Evolutionary conservation across 2,888 invertebrate species (phyloP), one percentile per base, ranked within the genome.

Genomic region (Sinodicranocentrus sp.): DNA sequence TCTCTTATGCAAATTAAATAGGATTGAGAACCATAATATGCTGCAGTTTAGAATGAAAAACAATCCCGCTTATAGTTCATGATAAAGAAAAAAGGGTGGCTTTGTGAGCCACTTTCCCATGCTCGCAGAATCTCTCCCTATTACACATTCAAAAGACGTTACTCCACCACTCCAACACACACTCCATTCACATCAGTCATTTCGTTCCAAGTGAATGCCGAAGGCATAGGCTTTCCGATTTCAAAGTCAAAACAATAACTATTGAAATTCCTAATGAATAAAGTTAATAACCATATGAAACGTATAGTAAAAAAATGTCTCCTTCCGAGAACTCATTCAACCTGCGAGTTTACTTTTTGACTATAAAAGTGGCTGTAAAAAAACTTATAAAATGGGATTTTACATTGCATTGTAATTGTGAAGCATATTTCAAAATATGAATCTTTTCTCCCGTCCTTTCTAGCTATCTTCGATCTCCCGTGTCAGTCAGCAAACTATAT

Each of bases 1-100:
- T 80, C 57, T 23, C 23, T 63, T 72, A 80, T 80, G 80, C 44
- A 80, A 80, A 80, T 80, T 80, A 65, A 72, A 57, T 63, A 70
- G 79, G 61, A 71, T 63, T 72, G 80, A 72, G 80, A 72, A 72
- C 65, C 65, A 79, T 72, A 72, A 54, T 65, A 52, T 21, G 26
- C 17, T 54, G 48, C 63, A 79, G 63, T 79, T 52, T 61, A 23
- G n/a, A 21, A 25, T 44, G 61, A 23, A 67, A 80, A 80, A 80
- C 80, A 80, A 72, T 72, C 72, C 43, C 80, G 44, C 43, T 72
- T 61, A 19, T 48, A 33, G n/a, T 21, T 13, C 2, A 59, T 23
- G 23, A 72, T 59, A 59, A 71, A 8, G 43, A 23, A 39, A 15
- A 57, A 3, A 43, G 13, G 8, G 43, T 57, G 0, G 26, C 26